Percentiles rank a stretch among this genome's conserved stretches.
Evolutionary conservation across 2,888 invertebrate genomes (phyloP).

Genomic region (Bombyx huttoni): DNA sequence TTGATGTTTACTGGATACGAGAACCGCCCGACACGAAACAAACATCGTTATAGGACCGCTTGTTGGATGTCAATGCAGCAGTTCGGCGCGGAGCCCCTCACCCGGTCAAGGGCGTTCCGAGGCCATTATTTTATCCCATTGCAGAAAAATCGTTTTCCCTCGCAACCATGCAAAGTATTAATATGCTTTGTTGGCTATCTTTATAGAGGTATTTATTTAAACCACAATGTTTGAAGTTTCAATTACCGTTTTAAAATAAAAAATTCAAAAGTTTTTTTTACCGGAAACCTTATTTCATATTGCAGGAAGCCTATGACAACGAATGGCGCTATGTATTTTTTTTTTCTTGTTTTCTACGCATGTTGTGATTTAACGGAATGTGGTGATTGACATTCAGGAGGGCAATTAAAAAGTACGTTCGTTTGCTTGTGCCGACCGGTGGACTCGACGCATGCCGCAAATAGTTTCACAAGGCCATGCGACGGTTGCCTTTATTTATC

Average conservation of each 20-base stretch:
- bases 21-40: background rate
- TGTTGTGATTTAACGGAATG: conserved; percentile 34
- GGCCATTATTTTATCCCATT: conserved; percentile 10
- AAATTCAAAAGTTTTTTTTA: background rate
- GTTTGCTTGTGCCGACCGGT: conserved; percentile 13
- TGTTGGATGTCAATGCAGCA: conserved; percentile 17
- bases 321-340: background rate
- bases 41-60: conserved; percentile 3
- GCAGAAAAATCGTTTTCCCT: background rate
- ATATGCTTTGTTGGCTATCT: background rate
- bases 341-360: conserved; percentile 1
- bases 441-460: conserved; percentile 39
- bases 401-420: conserved; percentile 44
- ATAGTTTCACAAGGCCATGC: conserved; percentile 58
- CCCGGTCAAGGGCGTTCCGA: conserved; percentile 48
- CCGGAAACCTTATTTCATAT: background rate
- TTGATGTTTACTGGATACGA: background rate
- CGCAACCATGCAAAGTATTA: background rate
- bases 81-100: conserved; percentile 22
- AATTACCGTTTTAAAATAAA: no score
- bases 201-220: background rate
- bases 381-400: conserved; percentile 45
- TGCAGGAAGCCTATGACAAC: background rate
- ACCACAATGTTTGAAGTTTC: no score
- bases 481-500: conserved; percentile 41